These are phyloP conservation scores for Orthonyx spaldingii DNA, from an alignment of 2,113 vertebrate species.

Conservation along the genomic window DNA sequence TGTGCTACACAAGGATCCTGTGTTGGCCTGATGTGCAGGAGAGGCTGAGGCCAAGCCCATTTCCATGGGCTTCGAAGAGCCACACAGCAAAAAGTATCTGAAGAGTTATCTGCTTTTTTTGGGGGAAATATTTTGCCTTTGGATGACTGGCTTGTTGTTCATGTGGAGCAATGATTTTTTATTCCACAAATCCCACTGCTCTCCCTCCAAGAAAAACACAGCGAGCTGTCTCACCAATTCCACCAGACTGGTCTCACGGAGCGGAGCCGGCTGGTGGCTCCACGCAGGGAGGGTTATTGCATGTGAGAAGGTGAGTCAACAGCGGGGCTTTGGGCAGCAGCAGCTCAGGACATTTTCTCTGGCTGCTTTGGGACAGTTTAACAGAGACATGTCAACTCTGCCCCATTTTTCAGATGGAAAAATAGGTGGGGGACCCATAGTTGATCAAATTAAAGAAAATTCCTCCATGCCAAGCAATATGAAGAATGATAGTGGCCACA, in stretches of 20 bases:
- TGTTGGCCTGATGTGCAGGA: not conserved
- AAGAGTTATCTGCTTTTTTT: not conserved
- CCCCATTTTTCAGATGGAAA: not conserved
- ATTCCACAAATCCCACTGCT: not conserved
- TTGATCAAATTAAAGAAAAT: not conserved
- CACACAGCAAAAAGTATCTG: not conserved
- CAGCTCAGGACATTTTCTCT: not conserved
- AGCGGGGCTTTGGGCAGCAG: not conserved
- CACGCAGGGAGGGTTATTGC: not conserved
- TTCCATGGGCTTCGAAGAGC: not conserved
- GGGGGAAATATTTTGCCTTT: not conserved
- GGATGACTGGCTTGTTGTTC: constrained; percentile 14
- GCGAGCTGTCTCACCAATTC: constrained; percentile 12
- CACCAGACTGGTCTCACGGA: not conserved
- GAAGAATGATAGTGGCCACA: not conserved
- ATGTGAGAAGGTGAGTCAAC: constrained; percentile 27
- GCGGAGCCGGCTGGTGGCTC: not conserved
- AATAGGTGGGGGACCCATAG: not conserved
- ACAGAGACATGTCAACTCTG: not conserved
- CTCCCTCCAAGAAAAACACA: constrained; percentile 32
- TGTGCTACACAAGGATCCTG: not conserved
- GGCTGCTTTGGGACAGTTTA: not conserved
- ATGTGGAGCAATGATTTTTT: constrained; percentile 15
- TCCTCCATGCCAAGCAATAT: not conserved
- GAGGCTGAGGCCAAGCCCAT: not conserved